A percentile compares a stretch with the other conserved stretches of the same genome.
Evolutionary conservation across 2,113 vertebrate genomes (phyloP).

Genomic region (Ciconia maguari): DNA sequence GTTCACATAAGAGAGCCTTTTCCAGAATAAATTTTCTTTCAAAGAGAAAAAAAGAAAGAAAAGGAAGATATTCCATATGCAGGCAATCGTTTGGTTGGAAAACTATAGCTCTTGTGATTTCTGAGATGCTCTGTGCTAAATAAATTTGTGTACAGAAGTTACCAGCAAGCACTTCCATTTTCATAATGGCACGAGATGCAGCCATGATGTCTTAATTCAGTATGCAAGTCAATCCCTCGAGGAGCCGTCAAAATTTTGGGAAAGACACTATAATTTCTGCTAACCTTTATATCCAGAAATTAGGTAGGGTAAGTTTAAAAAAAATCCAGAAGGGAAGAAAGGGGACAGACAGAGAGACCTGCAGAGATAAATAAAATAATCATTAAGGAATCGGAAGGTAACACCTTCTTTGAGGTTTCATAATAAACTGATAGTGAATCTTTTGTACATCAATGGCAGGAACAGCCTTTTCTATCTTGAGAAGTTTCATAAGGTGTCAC

Average conservation of each 20-base stretch:
- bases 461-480: not conserved
- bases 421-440: not conserved
- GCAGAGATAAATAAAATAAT: slow-evolving; percentile 62
- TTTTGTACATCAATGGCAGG: not conserved
- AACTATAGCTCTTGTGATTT: not conserved
- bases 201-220: not conserved
- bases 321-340: slow-evolving; percentile 52
- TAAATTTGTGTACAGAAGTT: not conserved
- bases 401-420: not conserved
- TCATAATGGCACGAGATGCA: not conserved
- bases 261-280: not conserved
- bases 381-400: slow-evolving; percentile 28
- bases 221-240: not conserved
- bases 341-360: slow-evolving; percentile 54
- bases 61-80: not conserved
- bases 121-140: not conserved
- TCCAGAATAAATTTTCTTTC: not conserved
- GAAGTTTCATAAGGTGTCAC: not conserved
- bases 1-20: not conserved
- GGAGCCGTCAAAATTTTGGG: not conserved
- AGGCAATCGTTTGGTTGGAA: not conserved
- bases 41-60: not conserved
- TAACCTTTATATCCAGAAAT: slow-evolving; percentile 37
- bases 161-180: not conserved
- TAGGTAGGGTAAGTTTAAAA: slow-evolving; percentile 38